Evolutionary conservation across 2,888 invertebrate species (phyloP), one percentile per base, ranked within the genome.

Genomic region (Alsophila aescularia): DNA sequence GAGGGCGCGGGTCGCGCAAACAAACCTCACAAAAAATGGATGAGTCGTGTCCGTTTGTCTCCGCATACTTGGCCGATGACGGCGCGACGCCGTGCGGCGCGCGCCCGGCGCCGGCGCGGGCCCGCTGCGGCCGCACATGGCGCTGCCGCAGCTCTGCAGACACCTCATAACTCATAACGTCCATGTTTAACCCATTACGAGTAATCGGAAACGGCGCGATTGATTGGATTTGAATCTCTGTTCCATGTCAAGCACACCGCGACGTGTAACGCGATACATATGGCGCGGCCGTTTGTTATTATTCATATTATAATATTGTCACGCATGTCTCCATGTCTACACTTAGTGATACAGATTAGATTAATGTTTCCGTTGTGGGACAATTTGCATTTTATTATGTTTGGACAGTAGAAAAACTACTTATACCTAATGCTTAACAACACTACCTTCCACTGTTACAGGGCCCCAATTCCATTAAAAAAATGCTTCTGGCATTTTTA

Each of bases 181-280:
- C 54, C 62, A 65, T 53, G 55, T 42, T 55, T 32, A 45, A 52
- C 49, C 52, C 55, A 59, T 59, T 59, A 66, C 43, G 44, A 48
- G 66, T 67, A 65, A 67, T 64, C 60, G 62, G 60, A 64, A 42
- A 43, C 61, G 54, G 53, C 49, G 31, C 50, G 45, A 47, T 54
- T 24, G 16, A 52, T 58, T 45, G 45, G 43, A 47, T 45, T 52
- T 53, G 35, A 53, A 61, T 55, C 44, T 62, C 59, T 64, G 42
- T 10, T 54, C 9, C 9, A 14, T 44, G 54, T 49, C 15, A 7
- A 34, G 36, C 44, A n/a, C 8, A 6, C 16, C 27, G n/a, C 36
- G 29, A 21, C 21, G 0, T 4, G 8, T 9, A 16, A 8, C 13
- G 13, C 8, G 14, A 6, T 7, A 39, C 24, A 36, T n/a, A 18